Base-by-base conservation (phyloP, 2,113 vertebrate genomes). In the Poecilia latipinna region DNA sequence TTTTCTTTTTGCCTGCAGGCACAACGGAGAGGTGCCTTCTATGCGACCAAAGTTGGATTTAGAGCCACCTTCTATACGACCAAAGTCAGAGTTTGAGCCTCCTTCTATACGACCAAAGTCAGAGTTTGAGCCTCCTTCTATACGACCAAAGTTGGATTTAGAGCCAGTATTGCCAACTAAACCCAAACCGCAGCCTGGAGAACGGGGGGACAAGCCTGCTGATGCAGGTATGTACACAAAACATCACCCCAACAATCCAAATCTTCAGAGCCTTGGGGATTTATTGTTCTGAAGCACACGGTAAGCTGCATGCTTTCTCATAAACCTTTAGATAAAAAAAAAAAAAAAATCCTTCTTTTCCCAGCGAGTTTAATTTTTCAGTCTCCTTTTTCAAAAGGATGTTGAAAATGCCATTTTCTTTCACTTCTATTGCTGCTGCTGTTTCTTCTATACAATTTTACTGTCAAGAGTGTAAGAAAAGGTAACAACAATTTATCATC, bases 11-110 rank as follows among this genome's bases (percentile, higher is more conserved):
- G 19, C 5, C 75, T 82, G 35, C 78, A 99, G 98, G 72, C 91
- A 96, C 84, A 99, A 99, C 90, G 97, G 97, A 84, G 97, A 99
- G 84, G 78, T 97, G 84, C 92, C 94, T 92, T 85, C 88, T 28
- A 91, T 83, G 77, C 93, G 94, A 89, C 95, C 96, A 0, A 98
- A 97, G 93, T 94, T 94, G 57, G 97, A 99, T 76, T 68, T 89
- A 71, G 97, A 99, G 85, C 94, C 94, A 57, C 35, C 35, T 37
- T 85, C 88, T 28, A 91, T 84, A 78, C 93, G 94, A 89, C 95
- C 96, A 0, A 98, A 97, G 93, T 94, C 6, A 7, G 32, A 33
- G 6, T 33, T 7, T 33, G 97, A 99, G 84, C 75, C 96, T 83
- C 92, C 94, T 92, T 85, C 88, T 28, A 91, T 84, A 26, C 26